Evolutionary conservation across 2,113 vertebrate genomes (phyloP), one percentile per base, ranked within the genome.

Genomic region (Hemiscyllium ocellatum): DNA sequence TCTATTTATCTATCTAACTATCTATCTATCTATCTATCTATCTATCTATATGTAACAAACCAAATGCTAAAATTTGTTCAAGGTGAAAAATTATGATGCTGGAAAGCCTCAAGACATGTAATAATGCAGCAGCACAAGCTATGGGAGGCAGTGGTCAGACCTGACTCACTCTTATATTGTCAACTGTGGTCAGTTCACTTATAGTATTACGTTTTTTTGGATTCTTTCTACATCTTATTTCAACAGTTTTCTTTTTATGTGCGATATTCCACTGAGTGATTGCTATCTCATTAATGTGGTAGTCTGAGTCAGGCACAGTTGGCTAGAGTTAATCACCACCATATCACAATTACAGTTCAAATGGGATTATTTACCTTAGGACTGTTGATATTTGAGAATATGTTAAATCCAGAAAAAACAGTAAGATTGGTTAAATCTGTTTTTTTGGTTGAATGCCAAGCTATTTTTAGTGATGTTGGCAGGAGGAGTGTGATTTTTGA

Each of bases 191-290:
- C 56, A 68, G n/a, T 68, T 93, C 89, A 93, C 42, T 93, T 65
- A 7, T 37, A 66, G 26, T 91, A 37, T 22, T 91, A 15, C 37
- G 37, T 93, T 93, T 37, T 93, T 33, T 66, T 93, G 4, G 8
- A 66, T 93, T 93, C 17, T 22, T 93, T 93, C 68, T 66, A 66
- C 89, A 93, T n/a, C 20, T 93, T 19, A 22, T 93, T 93, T 66
- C 37, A 93, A 24, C n/a, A 37, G 20, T 37, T 1, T 19, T 12
- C 1, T 37, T n/a, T 66, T 66, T 66, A 66, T 93, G 89, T 66
- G 89, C 10, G 61, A 20, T 37, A 33, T 68, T 37, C 29, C 17
- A 42, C n/a, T 66, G 2, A 12, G 33, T 93, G 33, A 93, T 66
- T 66, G 66, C 61, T 7, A 42, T 19, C 89, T 93, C 89, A 68